phyloP scores from a whole-genome alignment of 2,113 vertebrate species.

The Oenanthe melanoleuca region DNA sequence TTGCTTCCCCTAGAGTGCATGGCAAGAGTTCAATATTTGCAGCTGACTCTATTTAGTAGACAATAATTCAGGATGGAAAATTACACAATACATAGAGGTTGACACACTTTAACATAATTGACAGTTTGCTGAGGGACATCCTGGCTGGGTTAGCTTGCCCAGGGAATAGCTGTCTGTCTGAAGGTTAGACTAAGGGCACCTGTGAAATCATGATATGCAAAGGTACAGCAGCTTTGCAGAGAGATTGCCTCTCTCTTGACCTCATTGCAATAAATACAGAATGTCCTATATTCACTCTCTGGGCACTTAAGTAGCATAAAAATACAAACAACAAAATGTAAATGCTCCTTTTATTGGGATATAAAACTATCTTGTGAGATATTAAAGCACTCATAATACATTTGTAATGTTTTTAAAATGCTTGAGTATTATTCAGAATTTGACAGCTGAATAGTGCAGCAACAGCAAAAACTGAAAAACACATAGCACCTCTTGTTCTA shows the following conservation, averaged over 20 bases:
- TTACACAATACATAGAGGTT: not conserved
- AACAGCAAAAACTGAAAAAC: constrained; percentile 1
- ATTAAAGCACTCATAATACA: constrained; percentile 4
- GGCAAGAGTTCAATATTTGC: constrained; percentile 44
- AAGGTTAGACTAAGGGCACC: constrained; percentile 46
- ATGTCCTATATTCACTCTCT: not conserved
- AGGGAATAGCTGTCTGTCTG: not conserved
- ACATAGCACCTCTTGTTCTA: not conserved
- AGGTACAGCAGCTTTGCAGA: not conserved
- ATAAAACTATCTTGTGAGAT: constrained; percentile 35
- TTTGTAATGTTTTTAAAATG: constrained; percentile 36
- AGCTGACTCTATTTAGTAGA: constrained; percentile 52
- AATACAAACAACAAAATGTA: constrained; percentile 34
- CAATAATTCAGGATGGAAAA: constrained; percentile 45
- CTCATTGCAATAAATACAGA: not conserved
- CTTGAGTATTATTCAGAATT: not conserved
- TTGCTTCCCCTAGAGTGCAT: not conserved
- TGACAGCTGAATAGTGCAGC: not conserved
- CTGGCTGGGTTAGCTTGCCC: not conserved
- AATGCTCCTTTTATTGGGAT: constrained; percentile 32
- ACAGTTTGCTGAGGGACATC: constrained; percentile 41
- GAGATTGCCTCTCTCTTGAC: not conserved
- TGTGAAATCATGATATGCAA: not conserved
- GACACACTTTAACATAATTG: constrained; percentile 54
- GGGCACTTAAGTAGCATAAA: constrained; percentile 27